phyloP scores from a whole-genome alignment of 2,113 vertebrate genomes.

The Tenebrosternarchus preto region DNA sequence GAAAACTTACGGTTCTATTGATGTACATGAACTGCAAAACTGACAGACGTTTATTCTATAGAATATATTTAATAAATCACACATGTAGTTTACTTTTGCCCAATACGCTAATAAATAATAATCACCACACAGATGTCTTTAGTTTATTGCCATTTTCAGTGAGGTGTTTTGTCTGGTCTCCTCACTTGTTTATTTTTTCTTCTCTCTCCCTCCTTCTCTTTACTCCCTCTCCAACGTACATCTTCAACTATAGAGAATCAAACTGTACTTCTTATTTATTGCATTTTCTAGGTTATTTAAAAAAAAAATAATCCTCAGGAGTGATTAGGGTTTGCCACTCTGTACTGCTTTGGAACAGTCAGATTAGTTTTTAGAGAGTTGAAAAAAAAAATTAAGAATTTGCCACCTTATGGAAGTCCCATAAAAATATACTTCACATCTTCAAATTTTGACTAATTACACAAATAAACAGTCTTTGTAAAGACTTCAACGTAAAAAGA shows the following conservation, averaged over 20 bases:
- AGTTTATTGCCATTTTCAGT: slow-evolving; percentile 1
- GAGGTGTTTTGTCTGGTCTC: neutral
- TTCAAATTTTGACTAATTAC: too few species aligned
- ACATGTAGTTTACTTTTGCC: neutral
- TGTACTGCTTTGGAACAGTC: neutral
- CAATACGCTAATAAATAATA: neutral
- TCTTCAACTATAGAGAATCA: neutral
- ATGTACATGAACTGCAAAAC: too few species aligned
- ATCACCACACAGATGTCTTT: neutral
- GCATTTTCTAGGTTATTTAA: slow-evolving; percentile 6
- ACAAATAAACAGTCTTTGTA: too few species aligned
- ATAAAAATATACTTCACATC: too few species aligned
- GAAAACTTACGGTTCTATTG: too few species aligned
- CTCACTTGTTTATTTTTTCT: neutral
- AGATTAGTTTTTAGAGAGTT: slow-evolving; percentile 10
- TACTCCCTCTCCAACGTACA: neutral
- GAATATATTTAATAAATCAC: too few species aligned
- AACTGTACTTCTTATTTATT: neutral
- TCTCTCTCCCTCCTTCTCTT: neutral
- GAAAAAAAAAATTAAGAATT: neutral
- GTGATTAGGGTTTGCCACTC: slow-evolving; percentile 12
- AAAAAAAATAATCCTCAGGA: neutral
- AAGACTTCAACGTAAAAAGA: too few species aligned
- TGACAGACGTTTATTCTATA: too few species aligned
- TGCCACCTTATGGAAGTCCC: too few species aligned